A percentile compares a stretch with the other conserved stretches of the same genome.
These are phyloP conservation scores for Coelogynopora nodosa DNA, from an alignment of 2,888 invertebrate species.

Conservation along the genomic window DNA sequence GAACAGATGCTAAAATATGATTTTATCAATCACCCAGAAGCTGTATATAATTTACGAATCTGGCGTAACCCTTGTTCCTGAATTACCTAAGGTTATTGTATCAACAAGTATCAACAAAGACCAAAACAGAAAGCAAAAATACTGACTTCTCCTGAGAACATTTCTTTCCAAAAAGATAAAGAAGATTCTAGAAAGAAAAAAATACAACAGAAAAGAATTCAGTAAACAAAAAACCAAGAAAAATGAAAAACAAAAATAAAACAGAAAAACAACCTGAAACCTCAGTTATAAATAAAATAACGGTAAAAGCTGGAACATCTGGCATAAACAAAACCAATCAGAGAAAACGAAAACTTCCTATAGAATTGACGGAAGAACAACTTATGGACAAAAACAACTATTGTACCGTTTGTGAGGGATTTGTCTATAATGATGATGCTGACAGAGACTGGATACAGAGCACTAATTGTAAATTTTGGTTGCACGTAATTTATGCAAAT, in stretches of 20 bases:
- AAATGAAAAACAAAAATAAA: too few species aligned
- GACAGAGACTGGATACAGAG: background rate
- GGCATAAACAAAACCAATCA: background rate
- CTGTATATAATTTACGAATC: slow-evolving; percentile 17
- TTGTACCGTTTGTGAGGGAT: too few species aligned
- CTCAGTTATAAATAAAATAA: background rate
- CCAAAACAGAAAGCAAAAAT: background rate
- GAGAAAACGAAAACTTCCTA: background rate
- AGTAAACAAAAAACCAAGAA: too few species aligned
- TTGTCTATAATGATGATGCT: background rate
- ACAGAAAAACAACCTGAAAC: too few species aligned
- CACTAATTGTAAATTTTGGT: background rate
- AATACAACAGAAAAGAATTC: too few species aligned
- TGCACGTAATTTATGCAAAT: background rate
- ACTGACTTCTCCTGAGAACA: background rate
- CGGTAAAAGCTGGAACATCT: background rate
- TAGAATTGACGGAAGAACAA: background rate
- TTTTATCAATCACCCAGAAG: slow-evolving; percentile 3
- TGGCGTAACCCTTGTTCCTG: slow-evolving; percentile 13
- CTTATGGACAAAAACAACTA: background rate
- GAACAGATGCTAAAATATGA: background rate
- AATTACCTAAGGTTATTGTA: background rate
- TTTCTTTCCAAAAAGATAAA: background rate
- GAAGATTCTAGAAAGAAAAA: background rate
- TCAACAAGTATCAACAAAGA: background rate